Evolutionary conservation across 2,113 vertebrate genomes (phyloP).

Genomic region (Hemichromis elongatus): DNA sequence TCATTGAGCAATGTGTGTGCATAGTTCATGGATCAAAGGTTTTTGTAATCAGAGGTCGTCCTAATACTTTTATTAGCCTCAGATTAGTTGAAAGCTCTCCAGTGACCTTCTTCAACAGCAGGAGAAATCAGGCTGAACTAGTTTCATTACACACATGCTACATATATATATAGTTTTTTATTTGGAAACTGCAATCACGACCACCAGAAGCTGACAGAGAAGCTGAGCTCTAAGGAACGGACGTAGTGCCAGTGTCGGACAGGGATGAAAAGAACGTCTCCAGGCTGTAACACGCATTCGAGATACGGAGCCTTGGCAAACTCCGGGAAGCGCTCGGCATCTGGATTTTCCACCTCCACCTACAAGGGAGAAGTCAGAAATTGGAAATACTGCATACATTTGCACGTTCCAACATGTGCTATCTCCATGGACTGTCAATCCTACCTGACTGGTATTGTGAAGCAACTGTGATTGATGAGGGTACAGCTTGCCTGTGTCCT

Average conservation of each 20-base stretch:
- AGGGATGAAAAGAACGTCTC: constrained; percentile 92
- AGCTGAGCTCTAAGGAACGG: constrained; percentile 87
- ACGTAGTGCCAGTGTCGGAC: constrained; percentile 89
- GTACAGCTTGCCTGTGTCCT: constrained; percentile 83
- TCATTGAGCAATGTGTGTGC: constrained; percentile 34
- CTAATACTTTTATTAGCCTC: constrained; percentile 22
- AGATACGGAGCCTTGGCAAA: constrained; percentile 79
- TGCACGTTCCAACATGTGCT: not conserved
- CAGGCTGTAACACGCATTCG: constrained; percentile 84
- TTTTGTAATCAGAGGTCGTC: constrained; percentile 20
- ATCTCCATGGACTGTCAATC: constrained; percentile 34
- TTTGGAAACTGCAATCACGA: constrained; percentile 65
- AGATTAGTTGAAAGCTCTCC: constrained; percentile 5
- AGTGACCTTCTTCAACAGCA: not conserved
- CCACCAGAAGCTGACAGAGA: constrained; percentile 98
- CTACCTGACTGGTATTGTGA: constrained; percentile 95
- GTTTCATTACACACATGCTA: not conserved
- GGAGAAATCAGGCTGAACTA: not conserved
- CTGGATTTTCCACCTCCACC: constrained; percentile 90
- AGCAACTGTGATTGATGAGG: constrained; percentile 87
- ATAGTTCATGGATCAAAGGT: constrained; percentile 42
- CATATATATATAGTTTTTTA: not conserved
- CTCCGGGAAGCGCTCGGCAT: constrained; percentile 79
- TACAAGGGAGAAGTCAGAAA: constrained; percentile 39
- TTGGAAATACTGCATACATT: constrained; percentile 16